phyloP scores from a whole-genome alignment of 2,797 vertebrate species.

The Catamblyrhynchus diadema region DNA sequence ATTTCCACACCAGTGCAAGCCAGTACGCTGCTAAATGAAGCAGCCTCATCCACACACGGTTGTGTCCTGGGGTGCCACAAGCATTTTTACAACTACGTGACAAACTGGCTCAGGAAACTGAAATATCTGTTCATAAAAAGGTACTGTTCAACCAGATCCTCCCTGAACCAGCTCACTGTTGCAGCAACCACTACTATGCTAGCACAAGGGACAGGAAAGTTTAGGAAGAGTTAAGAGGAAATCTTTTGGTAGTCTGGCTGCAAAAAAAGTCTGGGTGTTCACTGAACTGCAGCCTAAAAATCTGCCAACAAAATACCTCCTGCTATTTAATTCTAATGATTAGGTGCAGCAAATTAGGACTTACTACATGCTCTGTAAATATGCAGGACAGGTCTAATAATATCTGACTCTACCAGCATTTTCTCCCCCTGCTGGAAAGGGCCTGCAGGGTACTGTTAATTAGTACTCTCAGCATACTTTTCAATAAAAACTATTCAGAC shows the following conservation, averaged over 20 bases:
- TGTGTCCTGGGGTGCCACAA: not conserved
- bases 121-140: not conserved
- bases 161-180: not conserved
- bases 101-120: not conserved
- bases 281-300: not conserved
- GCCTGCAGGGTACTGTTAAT: not conserved
- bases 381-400: not conserved
- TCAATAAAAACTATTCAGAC: not conserved
- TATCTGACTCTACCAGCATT: not conserved
- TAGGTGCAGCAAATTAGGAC: not conserved
- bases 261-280: not conserved
- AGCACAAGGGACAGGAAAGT: not conserved
- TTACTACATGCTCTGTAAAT: not conserved
- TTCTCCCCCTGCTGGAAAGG: conserved; percentile 46
- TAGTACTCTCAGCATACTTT: not conserved
- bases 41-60: not conserved
- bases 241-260: not conserved
- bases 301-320: not conserved
- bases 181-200: not conserved
- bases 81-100: not conserved
- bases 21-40: not conserved
- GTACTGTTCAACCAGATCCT: not conserved
- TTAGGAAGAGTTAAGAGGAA: not conserved
- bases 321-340: not conserved
- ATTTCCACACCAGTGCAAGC: not conserved